These are phyloP conservation scores for Antitype chi DNA, from an alignment of 2,888 invertebrate species.

Conservation along the genomic window DNA sequence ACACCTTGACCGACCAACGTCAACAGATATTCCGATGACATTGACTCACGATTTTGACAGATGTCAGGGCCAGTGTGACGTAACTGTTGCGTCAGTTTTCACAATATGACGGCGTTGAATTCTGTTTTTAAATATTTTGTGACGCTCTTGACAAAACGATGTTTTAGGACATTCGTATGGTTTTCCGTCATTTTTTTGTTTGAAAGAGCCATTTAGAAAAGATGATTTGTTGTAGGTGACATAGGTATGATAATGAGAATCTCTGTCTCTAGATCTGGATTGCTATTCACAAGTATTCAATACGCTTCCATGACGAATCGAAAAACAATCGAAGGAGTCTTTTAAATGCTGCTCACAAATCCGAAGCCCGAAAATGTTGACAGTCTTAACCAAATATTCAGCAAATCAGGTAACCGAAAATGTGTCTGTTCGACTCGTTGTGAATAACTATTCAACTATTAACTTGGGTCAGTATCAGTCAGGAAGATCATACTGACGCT, in stretches of 20 bases:
- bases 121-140: constrained; percentile 50
- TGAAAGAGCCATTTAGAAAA: not conserved
- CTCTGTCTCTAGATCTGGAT: not conserved
- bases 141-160: constrained; percentile 6
- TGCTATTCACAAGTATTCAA: not conserved
- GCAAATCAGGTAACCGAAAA: not conserved
- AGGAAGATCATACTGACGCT: too few relatives aligned
- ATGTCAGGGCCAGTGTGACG: constrained; percentile 54
- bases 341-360: not conserved
- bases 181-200: constrained; percentile 14
- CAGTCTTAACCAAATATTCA: not conserved
- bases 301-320: not conserved
- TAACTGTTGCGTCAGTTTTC: constrained; percentile 52
- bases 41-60: constrained; percentile 52
- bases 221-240: not conserved
- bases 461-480: too few relatives aligned
- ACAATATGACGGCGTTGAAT: constrained; percentile 31
- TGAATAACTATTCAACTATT: too few relatives aligned
- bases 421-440: not conserved
- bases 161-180: not conserved
- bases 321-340: not conserved
- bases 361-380: not conserved
- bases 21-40: constrained; percentile 54
- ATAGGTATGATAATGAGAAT: not conserved
- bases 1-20: constrained; percentile 52